Percentiles rank a stretch among this genome's conserved stretches.
Conservation (phyloP, 2,113 vertebrate species). For the Phylloscopus whistleri region DNA sequence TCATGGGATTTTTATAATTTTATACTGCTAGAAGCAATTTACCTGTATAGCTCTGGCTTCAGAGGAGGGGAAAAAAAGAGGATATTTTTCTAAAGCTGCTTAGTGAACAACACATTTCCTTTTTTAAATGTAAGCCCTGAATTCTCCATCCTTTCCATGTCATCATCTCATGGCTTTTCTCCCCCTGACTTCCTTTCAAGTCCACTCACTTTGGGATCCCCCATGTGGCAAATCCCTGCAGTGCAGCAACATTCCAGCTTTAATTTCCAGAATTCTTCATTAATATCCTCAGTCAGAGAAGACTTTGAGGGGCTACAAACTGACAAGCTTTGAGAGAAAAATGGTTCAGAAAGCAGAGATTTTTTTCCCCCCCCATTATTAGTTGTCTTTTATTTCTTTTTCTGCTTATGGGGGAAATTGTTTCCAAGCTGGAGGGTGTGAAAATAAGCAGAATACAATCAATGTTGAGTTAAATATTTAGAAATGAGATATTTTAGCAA, state of each 20-base stretch:
- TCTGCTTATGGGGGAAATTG: neutral
- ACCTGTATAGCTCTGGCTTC: neutral
- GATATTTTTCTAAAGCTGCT: neutral
- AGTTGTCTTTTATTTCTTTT: neutral
- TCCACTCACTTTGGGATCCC: constrained; percentile 41
- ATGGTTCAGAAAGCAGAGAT: neutral
- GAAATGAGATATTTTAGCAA: neutral
- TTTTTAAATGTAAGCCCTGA: neutral
- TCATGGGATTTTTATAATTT: accelerated
- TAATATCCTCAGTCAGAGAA: neutral
- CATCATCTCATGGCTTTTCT: neutral
- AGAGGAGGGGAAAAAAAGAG: accelerated
- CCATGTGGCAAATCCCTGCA: constrained; percentile 48
- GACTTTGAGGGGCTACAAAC: neutral
- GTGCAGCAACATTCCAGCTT: neutral
- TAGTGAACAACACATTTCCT: neutral
- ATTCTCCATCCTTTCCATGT: neutral
- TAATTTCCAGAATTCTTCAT: neutral
- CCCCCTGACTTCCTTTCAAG: neutral
- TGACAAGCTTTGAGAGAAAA: neutral
- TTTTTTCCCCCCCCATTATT: accelerated
- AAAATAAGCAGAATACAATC: neutral
- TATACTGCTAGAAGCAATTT: neutral
- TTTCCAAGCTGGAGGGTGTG: neutral
- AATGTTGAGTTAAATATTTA: neutral